Base-by-base conservation (phyloP, 2,797 vertebrate genomes). In the Notolepis coatsorum region DNA sequence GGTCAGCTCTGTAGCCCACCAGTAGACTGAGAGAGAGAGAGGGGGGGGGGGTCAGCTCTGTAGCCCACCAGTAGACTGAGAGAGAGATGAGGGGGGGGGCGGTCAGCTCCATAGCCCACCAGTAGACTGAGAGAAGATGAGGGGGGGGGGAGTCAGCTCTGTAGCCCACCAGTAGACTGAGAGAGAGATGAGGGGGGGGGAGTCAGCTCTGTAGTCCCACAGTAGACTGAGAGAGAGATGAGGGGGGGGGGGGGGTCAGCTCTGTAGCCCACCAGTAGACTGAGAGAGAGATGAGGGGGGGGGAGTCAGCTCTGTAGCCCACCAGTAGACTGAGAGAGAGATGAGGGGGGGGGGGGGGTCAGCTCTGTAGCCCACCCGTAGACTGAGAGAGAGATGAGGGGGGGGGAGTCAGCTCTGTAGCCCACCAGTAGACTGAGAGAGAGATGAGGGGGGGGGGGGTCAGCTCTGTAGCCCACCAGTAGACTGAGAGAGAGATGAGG, bases 401-500 rank as follows among this genome's bases (percentile, higher is more conserved):
- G 8, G 24, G 51, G 4, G 18, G 38, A 47, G 58, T 62, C 52
- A 1, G 48, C 37, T n/a, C n/a, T n/a, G n/a, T n/a, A n/a, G n/a
- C n/a, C n/a, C n/a, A n/a, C n/a, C n/a, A 39, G 12, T 33, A 53
- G 52, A 64, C 42, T 33, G 3, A 67, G n/a, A n/a, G n/a, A n/a
- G n/a, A n/a, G n/a, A n/a, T n/a, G 50, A 38, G 68, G 9, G 27
- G 51, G 8, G 24, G 51, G 4, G 18, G 38, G 49, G 58, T 62
- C 52, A 1, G 48, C 37, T n/a, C n/a, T n/a, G n/a, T n/a, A n/a
- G n/a, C n/a, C n/a, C n/a, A n/a, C n/a, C n/a, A 39, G 12, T 33
- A 53, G 52, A 64, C 42, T 33, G 3, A n/a, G n/a, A n/a, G n/a
- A n/a, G n/a, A n/a, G n/a, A n/a, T n/a, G 68, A 47, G 41, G 68